phyloP scores from a whole-genome alignment of 1,140 invertebrate species.

The Cyclargus thomasi region DNA sequence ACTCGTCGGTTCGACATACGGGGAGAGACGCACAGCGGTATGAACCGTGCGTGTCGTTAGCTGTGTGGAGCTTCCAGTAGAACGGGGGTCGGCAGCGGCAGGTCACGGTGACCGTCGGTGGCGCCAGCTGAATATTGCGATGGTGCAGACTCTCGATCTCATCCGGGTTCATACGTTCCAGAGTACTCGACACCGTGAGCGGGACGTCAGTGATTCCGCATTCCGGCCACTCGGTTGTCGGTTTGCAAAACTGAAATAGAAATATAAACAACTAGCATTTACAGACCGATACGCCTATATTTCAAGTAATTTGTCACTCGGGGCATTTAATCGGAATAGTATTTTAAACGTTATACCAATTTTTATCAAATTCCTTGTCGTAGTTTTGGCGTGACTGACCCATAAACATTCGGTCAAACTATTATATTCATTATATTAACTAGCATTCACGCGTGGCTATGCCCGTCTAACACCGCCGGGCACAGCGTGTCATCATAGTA shows the following conservation, averaged over 20 bases:
- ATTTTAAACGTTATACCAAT: no score
- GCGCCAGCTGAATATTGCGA: slow-evolving; percentile 41
- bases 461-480: no score
- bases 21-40: slow-evolving; percentile 50
- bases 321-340: no score
- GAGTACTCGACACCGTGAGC: slow-evolving; percentile 35
- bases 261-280: slow-evolving; percentile 1
- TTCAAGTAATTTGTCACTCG: no score
- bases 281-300: no score
- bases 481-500: no score
- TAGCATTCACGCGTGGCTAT: no score
- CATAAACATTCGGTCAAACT: no score
- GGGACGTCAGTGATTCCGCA: slow-evolving; percentile 39
- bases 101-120: slow-evolving; percentile 48
- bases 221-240: slow-evolving; percentile 45
- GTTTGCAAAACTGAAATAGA: slow-evolving; percentile 56
- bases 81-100: slow-evolving; percentile 50
- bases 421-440: no score
- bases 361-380: no score
- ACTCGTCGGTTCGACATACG: slow-evolving; percentile 47
- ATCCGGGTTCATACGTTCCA: slow-evolving; percentile 52
- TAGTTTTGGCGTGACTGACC: no score
- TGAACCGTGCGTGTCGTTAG: slow-evolving; percentile 19
- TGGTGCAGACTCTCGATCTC: slow-evolving; percentile 57
- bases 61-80: slow-evolving; percentile 48